Evolutionary conservation across 2,113 vertebrate genomes (phyloP).

Genomic region (Tetrax tetrax): DNA sequence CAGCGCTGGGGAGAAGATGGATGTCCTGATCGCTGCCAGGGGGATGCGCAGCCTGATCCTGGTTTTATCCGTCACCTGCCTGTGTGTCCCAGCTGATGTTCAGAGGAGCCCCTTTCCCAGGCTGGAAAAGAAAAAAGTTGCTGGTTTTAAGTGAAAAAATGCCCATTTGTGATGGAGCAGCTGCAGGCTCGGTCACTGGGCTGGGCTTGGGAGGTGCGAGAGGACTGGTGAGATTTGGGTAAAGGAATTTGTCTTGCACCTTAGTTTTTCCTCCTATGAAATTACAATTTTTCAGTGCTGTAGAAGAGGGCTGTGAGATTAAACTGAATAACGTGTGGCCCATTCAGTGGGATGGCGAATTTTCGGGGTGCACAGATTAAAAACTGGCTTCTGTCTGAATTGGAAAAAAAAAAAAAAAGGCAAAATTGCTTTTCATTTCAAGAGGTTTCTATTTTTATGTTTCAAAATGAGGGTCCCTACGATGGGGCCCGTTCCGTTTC

Average conservation of each 20-base stretch:
- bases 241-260: not conserved
- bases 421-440: not conserved
- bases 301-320: not conserved
- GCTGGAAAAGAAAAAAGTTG: not conserved
- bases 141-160: not conserved
- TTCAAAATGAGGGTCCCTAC: not conserved
- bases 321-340: not conserved
- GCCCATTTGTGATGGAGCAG: not conserved
- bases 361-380: accelerated
- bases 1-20: too few species aligned
- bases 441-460: not conserved
- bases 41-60: too few species aligned
- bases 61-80: not conserved
- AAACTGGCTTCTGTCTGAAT: not conserved
- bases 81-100: not conserved
- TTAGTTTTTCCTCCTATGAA: not conserved
- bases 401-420: not conserved
- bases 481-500: not conserved
- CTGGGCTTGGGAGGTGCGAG: not conserved
- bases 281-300: accelerated
- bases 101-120: not conserved
- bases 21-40: too few species aligned
- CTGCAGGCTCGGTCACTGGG: not conserved
- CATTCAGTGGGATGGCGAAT: not conserved
- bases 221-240: too few species aligned